Conservation (phyloP, 2,888 invertebrate genomes). For the Epinotia brunnichana region DNA sequence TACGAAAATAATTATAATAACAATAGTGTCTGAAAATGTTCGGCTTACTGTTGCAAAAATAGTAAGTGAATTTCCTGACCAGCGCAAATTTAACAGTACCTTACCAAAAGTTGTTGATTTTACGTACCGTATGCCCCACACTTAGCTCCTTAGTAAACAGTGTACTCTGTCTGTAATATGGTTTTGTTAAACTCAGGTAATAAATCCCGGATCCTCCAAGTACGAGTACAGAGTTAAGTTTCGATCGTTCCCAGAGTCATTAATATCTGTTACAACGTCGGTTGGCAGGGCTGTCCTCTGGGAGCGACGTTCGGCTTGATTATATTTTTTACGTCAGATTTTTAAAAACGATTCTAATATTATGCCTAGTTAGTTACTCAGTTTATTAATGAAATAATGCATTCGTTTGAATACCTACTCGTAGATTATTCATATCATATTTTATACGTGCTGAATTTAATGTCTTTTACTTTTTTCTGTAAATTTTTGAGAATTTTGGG, state of each 20-base stretch:
- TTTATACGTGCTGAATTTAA: too few species aligned
- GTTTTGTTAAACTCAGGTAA: slow-evolving; percentile 25
- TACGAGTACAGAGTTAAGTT: slow-evolving; percentile 21
- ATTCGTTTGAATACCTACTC: too few species aligned
- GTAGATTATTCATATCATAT: too few species aligned
- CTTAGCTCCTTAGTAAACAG: neutral
- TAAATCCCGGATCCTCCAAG: slow-evolving; percentile 17
- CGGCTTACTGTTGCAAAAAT: too few species aligned
- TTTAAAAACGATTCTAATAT: neutral
- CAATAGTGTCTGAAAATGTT: too few species aligned
- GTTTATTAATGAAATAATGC: too few species aligned
- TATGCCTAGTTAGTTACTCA: too few species aligned
- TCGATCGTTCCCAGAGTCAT: slow-evolving; percentile 26
- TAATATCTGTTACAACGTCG: slow-evolving; percentile 30
- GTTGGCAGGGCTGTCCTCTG: slow-evolving; percentile 1
- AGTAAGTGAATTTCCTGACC: too few species aligned
- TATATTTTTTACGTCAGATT: slow-evolving; percentile 10
- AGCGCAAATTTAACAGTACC: too few species aligned
- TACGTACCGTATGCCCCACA: too few species aligned
- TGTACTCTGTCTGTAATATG: slow-evolving; percentile 1
- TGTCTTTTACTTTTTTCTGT: neutral
- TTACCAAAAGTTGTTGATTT: too few species aligned
- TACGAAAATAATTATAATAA: too few species aligned
- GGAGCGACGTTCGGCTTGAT: slow-evolving; percentile 1
- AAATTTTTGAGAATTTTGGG: neutral